phyloP scores from a whole-genome alignment of 2,888 invertebrate species.

The Plagodis dolabraria region DNA sequence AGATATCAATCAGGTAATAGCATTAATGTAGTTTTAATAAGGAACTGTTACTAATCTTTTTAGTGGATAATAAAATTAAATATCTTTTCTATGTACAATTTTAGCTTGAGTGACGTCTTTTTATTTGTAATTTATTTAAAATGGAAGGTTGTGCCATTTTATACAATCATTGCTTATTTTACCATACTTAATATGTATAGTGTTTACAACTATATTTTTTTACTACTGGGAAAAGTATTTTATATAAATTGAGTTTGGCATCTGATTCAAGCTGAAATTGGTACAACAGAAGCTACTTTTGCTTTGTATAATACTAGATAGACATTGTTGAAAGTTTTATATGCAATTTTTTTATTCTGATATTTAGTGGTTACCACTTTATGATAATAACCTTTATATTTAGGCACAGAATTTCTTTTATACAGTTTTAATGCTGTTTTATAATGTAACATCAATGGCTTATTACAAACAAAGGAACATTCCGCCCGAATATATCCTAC shows the following conservation, averaged over 20 bases:
- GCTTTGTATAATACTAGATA: conserved; percentile 1
- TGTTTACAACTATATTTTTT: too few relatives aligned
- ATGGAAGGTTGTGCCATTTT: neutral
- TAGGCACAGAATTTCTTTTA: conserved; percentile 1
- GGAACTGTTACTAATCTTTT: neutral
- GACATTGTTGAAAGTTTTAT: conserved; percentile 6
- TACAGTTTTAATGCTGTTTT: neutral
- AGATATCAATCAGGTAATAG: conserved; percentile 11
- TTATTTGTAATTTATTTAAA: neutral
- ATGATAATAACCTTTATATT: neutral
- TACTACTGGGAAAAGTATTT: too few relatives aligned
- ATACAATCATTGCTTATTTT: neutral
- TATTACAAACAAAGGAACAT: conserved; percentile 11
- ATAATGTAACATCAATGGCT: neutral
- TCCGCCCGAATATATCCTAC: conserved; percentile 10
- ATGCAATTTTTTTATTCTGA: neutral
- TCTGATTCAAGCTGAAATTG: conserved; percentile 11
- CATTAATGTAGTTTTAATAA: neutral
- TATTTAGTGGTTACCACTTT: conserved; percentile 1
- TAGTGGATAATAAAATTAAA: neutral
- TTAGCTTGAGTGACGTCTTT: neutral
- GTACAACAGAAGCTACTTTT: conserved; percentile 1
- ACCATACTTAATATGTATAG: too few relatives aligned
- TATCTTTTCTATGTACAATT: neutral
- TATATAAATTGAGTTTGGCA: neutral